Base-by-base conservation (phyloP, 2,113 vertebrate genomes). In the Aviceda subcristata region DNA sequence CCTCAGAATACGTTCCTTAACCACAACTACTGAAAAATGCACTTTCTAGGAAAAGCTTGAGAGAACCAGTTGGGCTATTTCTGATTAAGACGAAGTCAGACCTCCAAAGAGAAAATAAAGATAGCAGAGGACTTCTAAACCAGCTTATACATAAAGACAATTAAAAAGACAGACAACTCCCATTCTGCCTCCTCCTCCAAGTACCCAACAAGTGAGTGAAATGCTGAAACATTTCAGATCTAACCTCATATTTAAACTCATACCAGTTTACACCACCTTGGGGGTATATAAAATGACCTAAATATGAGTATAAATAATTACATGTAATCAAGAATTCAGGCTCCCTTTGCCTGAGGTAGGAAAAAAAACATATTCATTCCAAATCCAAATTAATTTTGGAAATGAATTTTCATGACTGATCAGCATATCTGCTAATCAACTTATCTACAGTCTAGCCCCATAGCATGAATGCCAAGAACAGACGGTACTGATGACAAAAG, bases 321-420 rank as follows among this genome's bases (percentile, higher is more conserved):
- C 8, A 24, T 57, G 55, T 86, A 96, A 96, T 95, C 90, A 94
- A 90, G 95, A 96, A 92, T 90, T 93, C 80, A 91, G 87, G 30
- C 41, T 96, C 55, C 56, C 43, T 93, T 96, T 93, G 97, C 96
- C 95, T 48, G 91, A 96, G 94, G 96, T 93, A 46, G 79, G 43
- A 74, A 92, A 91, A 88, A 88, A 14, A 0, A 7, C 16, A 71
- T 67, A 71, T 53, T 94, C 62, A 53, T 96, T 96, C 90, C 90
- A 96, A 94, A 95, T 92, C 81, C 80, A 94, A 82, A 91, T 88
- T 95, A 39, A 96, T 95, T 96, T 96, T 96, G 81, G 84, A 92
- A 94, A 94, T 96, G 74, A 97, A 97, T 97, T 96, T 97, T 97
- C 97, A 94, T 97, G 95, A 94, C 94, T 86, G 93, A 96, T 96